These are phyloP conservation scores for Atta colombica DNA, from an alignment of 1,140 invertebrate species.

Conservation along the genomic window DNA sequence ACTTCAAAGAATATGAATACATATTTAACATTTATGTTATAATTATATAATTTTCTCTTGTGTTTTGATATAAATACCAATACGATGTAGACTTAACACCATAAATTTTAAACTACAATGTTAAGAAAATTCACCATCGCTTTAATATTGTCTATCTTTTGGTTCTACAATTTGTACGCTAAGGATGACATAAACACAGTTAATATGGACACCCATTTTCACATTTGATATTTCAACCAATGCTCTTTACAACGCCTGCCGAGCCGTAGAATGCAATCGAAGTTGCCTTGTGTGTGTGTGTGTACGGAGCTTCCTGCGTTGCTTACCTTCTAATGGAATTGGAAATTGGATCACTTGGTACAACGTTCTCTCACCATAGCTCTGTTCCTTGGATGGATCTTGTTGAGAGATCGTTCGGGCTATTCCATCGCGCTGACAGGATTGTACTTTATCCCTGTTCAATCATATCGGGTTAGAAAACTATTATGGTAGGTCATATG, in stretches of 20 bases:
- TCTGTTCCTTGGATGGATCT: constrained; percentile 36
- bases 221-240: constrained; percentile 51
- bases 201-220: not conserved
- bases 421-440: constrained; percentile 42
- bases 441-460: constrained; percentile 60
- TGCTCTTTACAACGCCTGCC: constrained; percentile 45
- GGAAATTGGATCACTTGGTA: constrained; percentile 69
- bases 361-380: constrained; percentile 32
- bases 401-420: constrained; percentile 40
- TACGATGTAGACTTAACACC: too few species aligned
- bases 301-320: constrained; percentile 41
- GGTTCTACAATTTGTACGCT: not conserved
- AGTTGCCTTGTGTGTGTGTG: constrained; percentile 19
- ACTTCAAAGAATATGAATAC: too few species aligned
- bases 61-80: too few species aligned
- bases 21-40: too few species aligned
- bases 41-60: too few species aligned
- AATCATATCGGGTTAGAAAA: constrained; percentile 46
- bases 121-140: not conserved
- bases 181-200: not conserved
- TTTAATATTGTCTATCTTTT: not conserved
- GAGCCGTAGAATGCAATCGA: constrained; percentile 44
- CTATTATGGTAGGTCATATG: constrained; percentile 19
- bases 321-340: constrained; percentile 67
- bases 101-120: too few species aligned